Percentiles rank a stretch among this genome's conserved stretches.
Evolutionary conservation across 2,888 invertebrate species (phyloP).

Genomic region (Phengaris arion): DNA sequence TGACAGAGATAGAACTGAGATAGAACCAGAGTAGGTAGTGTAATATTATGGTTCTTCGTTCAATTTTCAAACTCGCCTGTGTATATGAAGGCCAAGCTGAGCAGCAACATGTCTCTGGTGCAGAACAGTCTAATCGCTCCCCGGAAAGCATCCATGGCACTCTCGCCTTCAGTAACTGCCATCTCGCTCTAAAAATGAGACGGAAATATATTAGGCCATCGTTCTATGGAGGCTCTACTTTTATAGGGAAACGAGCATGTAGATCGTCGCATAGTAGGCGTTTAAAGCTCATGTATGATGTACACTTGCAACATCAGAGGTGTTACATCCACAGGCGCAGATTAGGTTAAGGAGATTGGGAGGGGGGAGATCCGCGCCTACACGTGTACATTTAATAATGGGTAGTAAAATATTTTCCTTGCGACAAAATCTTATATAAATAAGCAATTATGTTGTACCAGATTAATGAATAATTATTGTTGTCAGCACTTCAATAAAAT

Average conservation of each 20-base stretch:
- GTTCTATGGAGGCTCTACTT: too few species aligned
- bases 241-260: too few species aligned
- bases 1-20: neutral
- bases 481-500: neutral
- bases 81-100: conserved; percentile 93
- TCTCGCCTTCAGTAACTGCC: conserved; percentile 57
- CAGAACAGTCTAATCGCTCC: conserved; percentile 88
- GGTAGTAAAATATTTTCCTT: neutral
- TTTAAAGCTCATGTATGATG: too few species aligned
- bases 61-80: conserved; percentile 82
- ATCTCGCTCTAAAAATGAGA: conserved; percentile 66
- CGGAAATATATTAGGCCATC: neutral
- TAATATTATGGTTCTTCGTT: too few species aligned
- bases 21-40: too few species aligned
- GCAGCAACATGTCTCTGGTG: conserved; percentile 90
- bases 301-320: too few species aligned
- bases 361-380: too few species aligned
- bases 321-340: too few species aligned
- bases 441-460: neutral
- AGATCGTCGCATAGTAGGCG: too few species aligned
- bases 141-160: conserved; percentile 84
- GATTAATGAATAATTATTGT: neutral
- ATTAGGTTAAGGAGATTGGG: too few species aligned
- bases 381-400: too few species aligned
- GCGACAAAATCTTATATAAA: neutral